Conservation (phyloP, 2,888 invertebrate species). For the Pristionchus exspectatus region DNA sequence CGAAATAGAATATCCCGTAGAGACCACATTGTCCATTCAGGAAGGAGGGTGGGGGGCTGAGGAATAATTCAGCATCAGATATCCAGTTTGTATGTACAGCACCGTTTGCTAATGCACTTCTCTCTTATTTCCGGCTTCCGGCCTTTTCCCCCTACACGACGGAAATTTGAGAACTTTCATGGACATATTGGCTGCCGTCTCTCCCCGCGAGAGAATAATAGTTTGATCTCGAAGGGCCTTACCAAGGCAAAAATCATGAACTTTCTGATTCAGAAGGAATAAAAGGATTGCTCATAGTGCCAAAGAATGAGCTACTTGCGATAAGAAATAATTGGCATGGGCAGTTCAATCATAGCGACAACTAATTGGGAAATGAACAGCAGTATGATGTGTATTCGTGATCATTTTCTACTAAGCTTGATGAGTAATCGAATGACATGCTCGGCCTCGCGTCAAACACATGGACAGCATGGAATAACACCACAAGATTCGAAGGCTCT, state of each 20-base stretch:
- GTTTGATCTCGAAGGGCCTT: background rate
- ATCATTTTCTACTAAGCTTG: no score
- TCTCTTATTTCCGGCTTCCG: constrained; percentile 29
- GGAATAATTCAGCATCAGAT: constrained; percentile 18
- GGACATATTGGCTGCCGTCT: background rate
- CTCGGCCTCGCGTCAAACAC: background rate
- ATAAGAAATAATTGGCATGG: no score
- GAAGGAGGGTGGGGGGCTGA: background rate
- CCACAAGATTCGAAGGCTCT: no score
- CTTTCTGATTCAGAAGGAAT: no score
- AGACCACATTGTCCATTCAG: background rate
- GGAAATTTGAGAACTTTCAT: constrained; percentile 17
- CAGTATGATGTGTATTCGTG: no score
- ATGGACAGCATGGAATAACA: no score
- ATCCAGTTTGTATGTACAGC: background rate
- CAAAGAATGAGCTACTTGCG: no score
- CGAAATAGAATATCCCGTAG: background rate
- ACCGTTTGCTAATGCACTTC: constrained; percentile 19
- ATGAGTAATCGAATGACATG: constrained; percentile 7
- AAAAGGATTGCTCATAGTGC: background rate
- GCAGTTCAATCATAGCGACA: no score
- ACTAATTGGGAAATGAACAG: no score
- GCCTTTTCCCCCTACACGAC: background rate
- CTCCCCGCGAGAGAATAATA: background rate
- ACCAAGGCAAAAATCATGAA: no score